Base-by-base conservation (phyloP, 2,113 vertebrate genomes). In the Eublepharis macularius region DNA sequence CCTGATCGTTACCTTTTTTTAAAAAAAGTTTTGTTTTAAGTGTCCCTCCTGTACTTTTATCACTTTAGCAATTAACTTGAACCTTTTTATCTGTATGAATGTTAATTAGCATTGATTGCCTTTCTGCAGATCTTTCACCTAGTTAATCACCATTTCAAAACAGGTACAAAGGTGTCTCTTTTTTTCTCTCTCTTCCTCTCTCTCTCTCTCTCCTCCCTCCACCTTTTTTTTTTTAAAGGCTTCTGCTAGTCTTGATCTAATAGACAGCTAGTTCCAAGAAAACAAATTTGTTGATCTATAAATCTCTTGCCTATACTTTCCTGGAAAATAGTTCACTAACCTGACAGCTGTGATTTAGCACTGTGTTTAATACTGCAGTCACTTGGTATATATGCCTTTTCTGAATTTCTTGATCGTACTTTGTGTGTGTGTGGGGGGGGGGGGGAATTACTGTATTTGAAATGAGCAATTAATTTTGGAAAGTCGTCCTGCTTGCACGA, bases 101-200 rank as follows among this genome's bases (percentile, higher is more conserved):
- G 32, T 79, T 70, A 39, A 36, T 84, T 83, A 70, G 41, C 21
- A 6, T n/a, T 1, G 47, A 6, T n/a, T 1, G 47, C 16, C 26
- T 70, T 80, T 81, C 70, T 65, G n/a, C 65, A 41, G n/a, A 74
- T 19, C n/a, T 70, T 80, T 85, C 51, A 77, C 26, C 2, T 84
- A 39, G 1, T 63, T 39, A 16, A 66, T 39, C 34, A 76, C 41
- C 57, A n/a, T 34, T 24, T 86, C n/a, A 81, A 75, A 81, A 66
- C 16, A 69, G 60, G 10, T 36, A 51, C 29, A 77, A 45, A 34
- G 16, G 9, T 29, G 41, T 4, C 60, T 45, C 1, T 29, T 6
- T 57, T 21, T 54, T 6, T 60, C 21, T 14, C 19, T 21, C 60
- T 14, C 60, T 45, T 3, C 47, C n/a, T 29, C 21, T 57, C 54